phyloP scores from a whole-genome alignment of 2,888 invertebrate species.

The Aromia moschata region DNA sequence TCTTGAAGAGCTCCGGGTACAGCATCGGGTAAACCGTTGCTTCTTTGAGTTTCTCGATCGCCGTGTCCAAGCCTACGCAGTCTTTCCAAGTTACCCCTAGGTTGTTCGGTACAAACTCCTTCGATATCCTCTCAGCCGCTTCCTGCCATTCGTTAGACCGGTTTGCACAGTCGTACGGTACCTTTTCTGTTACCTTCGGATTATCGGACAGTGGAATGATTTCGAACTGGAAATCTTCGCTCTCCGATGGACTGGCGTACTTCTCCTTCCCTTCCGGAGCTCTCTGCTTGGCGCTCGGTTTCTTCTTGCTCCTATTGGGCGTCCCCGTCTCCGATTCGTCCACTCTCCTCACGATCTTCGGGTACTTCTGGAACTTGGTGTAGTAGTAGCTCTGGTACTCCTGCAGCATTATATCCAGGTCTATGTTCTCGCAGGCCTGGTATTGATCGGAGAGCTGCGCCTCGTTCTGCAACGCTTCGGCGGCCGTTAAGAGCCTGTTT shows the following conservation, averaged over 20 bases:
- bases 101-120: slow-evolving; percentile 72
- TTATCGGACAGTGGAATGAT: slow-evolving; percentile 42
- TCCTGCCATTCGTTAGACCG: slow-evolving; percentile 70
- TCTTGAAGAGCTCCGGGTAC: slow-evolving; percentile 77
- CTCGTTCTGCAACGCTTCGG: slow-evolving; percentile 74
- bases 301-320: slow-evolving; percentile 29
- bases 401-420: slow-evolving; percentile 85
- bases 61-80: slow-evolving; percentile 78
- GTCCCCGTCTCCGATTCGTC: slow-evolving; percentile 36
- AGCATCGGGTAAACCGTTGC: slow-evolving; percentile 83
- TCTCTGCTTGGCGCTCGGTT: slow-evolving; percentile 28
- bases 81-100: slow-evolving; percentile 72
- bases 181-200: slow-evolving; percentile 26
- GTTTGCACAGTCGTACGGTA: slow-evolving; percentile 53
- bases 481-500: slow-evolving; percentile 72
- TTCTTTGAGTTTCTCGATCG: slow-evolving; percentile 84
- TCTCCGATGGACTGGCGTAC: slow-evolving; percentile 52
- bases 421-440: slow-evolving; percentile 90
- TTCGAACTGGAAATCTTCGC: slow-evolving; percentile 49
- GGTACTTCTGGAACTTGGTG: slow-evolving; percentile 86
- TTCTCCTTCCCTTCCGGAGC: slow-evolving; percentile 31
- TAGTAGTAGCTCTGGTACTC: slow-evolving; percentile 90
- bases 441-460: slow-evolving; percentile 76
- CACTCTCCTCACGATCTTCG: slow-evolving; percentile 76
- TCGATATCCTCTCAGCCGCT: slow-evolving; percentile 72